A percentile compares a stretch with the other conserved stretches of the same genome.
Evolutionary conservation across 2,113 vertebrate genomes (phyloP).

Genomic region (Cavia aperea): DNA sequence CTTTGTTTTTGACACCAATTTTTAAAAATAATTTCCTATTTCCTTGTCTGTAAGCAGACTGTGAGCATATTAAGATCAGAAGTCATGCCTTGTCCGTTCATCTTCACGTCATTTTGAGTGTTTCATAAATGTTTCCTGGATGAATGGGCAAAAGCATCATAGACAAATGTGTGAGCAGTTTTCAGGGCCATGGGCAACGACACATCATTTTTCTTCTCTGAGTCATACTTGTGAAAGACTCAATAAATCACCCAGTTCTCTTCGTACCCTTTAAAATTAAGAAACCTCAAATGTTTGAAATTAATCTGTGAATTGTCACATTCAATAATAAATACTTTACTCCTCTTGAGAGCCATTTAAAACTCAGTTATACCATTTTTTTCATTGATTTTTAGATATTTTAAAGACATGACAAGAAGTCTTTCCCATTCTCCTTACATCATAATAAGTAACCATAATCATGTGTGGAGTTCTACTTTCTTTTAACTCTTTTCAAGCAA

Average conservation of each 20-base stretch:
- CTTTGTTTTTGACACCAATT: neutral
- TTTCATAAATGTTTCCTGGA: neutral
- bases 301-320: neutral
- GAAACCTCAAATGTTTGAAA: neutral
- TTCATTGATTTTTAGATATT: constrained; percentile 32
- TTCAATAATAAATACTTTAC: constrained; percentile 5
- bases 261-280: constrained; percentile 9
- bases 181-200: neutral
- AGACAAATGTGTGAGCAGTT: neutral
- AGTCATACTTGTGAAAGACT: neutral
- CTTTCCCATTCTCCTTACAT: neutral
- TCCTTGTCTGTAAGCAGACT: neutral
- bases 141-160: neutral
- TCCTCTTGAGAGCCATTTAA: neutral
- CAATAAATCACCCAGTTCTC: neutral
- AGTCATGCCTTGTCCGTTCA: neutral
- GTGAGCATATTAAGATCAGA: neutral
- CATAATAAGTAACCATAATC: neutral
- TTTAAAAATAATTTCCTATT: neutral
- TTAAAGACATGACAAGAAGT: neutral
- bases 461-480: neutral
- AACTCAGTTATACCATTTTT: constrained; percentile 17
- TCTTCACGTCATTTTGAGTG: neutral
- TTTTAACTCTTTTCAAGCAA: constrained; percentile 27
- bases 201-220: neutral